Percentiles rank a stretch among this genome's conserved stretches.
Evolutionary conservation across 64 coral and sea anemone genomes (phyloP).

Genomic region (Stylophora pistillata): DNA sequence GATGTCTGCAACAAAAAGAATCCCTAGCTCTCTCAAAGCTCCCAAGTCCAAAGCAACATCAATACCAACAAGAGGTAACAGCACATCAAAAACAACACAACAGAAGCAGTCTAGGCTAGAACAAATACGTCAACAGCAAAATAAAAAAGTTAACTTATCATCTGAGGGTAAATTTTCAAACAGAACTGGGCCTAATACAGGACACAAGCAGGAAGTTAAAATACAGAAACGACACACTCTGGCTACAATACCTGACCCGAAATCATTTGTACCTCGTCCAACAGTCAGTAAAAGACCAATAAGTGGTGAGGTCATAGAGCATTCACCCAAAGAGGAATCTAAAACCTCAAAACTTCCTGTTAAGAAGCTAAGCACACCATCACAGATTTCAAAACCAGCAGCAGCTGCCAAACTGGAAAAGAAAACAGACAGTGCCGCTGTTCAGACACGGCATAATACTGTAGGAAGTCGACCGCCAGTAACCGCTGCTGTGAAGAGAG

Average conservation of each 20-base stretch:
- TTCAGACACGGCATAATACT: conserved; percentile 4
- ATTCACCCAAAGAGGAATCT: neutral
- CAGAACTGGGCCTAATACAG: neutral
- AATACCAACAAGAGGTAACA: neutral
- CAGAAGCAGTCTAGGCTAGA: conserved; percentile 36
- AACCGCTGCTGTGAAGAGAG: neutral
- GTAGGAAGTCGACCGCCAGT: conserved; percentile 1
- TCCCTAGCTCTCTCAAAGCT: conserved; percentile 10
- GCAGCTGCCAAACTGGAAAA: neutral
- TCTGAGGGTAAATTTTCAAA: conserved; percentile 1
- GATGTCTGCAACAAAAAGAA: neutral
- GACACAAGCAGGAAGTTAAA: neutral
- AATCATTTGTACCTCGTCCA: conserved; percentile 15
- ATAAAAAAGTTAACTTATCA: neutral
- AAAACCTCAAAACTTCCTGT: conserved; percentile 33
- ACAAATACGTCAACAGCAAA: conserved; percentile 34
- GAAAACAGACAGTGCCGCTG: neutral
- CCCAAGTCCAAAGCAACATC: conserved; percentile 12
- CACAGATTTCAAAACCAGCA: conserved; percentile 18
- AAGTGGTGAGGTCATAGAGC: neutral
- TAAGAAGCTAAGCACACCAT: neutral
- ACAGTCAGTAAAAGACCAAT: neutral
- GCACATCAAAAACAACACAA: neutral
- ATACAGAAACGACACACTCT: conserved; percentile 20
- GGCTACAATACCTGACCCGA: neutral